phyloP scores from a whole-genome alignment of 2,888 invertebrate species.

The Drosophila peninsularis region DNA sequence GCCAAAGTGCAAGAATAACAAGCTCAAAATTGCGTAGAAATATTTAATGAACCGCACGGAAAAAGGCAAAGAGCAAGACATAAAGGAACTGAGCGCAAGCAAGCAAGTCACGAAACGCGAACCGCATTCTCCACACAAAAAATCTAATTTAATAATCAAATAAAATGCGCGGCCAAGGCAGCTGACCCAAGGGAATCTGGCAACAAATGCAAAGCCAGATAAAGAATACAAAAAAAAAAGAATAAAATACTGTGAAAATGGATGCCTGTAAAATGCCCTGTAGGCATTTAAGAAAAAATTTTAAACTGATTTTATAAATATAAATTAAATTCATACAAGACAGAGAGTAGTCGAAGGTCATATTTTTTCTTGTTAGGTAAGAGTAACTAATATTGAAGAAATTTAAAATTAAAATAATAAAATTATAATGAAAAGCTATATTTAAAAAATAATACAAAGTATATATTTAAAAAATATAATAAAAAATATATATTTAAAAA shows the following conservation, averaged over 20 bases:
- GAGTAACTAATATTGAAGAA: too few relatives aligned
- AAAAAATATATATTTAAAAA: too few relatives aligned
- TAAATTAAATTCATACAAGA: too few relatives aligned
- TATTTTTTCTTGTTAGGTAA: too few relatives aligned
- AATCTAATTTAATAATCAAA: slow-evolving; percentile 78
- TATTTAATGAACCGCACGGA: slow-evolving; percentile 66
- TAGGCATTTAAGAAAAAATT: neutral
- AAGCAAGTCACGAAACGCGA: neutral
- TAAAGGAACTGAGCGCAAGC: neutral
- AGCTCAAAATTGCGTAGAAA: slow-evolving; percentile 64
- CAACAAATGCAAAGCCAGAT: slow-evolving; percentile 47
- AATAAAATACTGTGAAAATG: neutral
- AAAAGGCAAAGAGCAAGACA: slow-evolving; percentile 1
- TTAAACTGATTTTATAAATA: too few relatives aligned
- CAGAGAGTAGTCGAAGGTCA: too few relatives aligned
- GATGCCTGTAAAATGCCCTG: neutral
- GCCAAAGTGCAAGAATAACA: slow-evolving; percentile 73
- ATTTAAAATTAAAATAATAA: too few relatives aligned
- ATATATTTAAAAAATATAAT: too few relatives aligned
- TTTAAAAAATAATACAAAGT: too few relatives aligned
- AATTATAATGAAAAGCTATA: too few relatives aligned
- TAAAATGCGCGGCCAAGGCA: slow-evolving; percentile 65
- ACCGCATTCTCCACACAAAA: slow-evolving; percentile 40
- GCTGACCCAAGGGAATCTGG: slow-evolving; percentile 54
- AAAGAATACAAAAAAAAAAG: slow-evolving; percentile 22